Percentiles rank a stretch among this genome's conserved stretches.
These are phyloP conservation scores for Sminthurides bifidus DNA, from an alignment of 1,140 invertebrate genomes.

Conservation along the genomic window DNA sequence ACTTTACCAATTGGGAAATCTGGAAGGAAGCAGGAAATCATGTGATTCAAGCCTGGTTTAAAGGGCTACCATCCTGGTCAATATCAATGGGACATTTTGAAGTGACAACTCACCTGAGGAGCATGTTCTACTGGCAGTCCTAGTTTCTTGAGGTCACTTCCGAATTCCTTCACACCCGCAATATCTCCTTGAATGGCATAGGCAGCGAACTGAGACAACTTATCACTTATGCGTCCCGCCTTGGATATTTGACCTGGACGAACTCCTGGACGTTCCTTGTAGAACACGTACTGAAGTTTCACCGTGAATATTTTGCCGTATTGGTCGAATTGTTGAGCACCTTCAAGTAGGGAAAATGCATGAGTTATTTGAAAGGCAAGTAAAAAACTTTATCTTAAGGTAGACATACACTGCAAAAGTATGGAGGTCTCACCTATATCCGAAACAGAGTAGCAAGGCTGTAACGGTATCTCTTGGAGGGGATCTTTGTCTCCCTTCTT, in stretches of 20 bases:
- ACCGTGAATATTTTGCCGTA: constrained; percentile 98
- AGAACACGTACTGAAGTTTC: constrained; percentile 96
- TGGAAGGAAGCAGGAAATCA: constrained; percentile 37
- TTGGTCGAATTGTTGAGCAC: constrained; percentile 94
- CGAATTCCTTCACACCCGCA: constrained; percentile 81
- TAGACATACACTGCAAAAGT: background rate
- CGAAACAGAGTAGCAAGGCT: constrained; percentile 83
- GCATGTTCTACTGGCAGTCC: constrained; percentile 95
- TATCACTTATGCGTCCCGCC: constrained; percentile 77
- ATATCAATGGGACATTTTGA: background rate
- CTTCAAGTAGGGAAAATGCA: constrained; percentile 34
- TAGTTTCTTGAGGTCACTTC: constrained; percentile 79
- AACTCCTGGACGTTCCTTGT: constrained; percentile 94
- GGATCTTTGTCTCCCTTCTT: constrained; percentile 75
- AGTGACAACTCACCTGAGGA: constrained; percentile 59
- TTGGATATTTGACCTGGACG: constrained; percentile 90
- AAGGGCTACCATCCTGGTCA: background rate
- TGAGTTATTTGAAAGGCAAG: background rate
- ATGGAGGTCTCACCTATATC: constrained; percentile 47
- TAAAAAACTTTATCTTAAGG: background rate
- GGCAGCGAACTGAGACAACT: constrained; percentile 83
- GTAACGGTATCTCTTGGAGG: constrained; percentile 82
- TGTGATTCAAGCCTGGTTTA: background rate
- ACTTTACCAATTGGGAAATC: constrained; percentile 90
- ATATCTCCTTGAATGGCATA: constrained; percentile 89